Conservation (phyloP, 1,140 invertebrate genomes). For the Doryteuthis pealeii region DNA sequence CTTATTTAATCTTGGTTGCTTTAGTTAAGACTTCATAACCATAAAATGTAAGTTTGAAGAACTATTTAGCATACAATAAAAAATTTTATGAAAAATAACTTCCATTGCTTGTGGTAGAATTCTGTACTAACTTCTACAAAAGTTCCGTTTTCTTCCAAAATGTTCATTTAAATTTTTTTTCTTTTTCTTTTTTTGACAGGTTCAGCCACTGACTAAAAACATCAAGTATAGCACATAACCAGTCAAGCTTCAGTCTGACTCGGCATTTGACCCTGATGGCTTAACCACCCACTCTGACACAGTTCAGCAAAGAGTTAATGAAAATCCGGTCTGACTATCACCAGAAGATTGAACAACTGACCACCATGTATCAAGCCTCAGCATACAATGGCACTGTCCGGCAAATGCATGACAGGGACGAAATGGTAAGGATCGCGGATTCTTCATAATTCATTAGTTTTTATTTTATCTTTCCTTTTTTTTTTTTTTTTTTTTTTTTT, state of each 20-base stretch:
- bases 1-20: too few species aligned
- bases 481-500: too few species aligned
- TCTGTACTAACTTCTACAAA: too few species aligned
- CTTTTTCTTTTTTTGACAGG: not conserved
- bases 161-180: too few species aligned
- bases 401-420: constrained; percentile 30
- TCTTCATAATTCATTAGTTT: too few species aligned
- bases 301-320: constrained; percentile 75
- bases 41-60: too few species aligned
- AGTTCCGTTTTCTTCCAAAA: too few species aligned
- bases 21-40: too few species aligned
- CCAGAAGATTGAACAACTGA: constrained; percentile 72
- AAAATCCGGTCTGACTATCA: constrained; percentile 77
- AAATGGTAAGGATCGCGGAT: constrained; percentile 17
- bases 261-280: constrained; percentile 73
- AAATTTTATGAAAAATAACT: too few species aligned
- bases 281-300: constrained; percentile 76
- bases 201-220: not conserved
- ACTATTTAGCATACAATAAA: too few species aligned
- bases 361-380: constrained; percentile 72
- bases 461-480: too few species aligned
- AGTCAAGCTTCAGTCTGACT: constrained; percentile 26
- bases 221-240: not conserved
- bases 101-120: too few species aligned
- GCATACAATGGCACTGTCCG: constrained; percentile 35